phyloP scores from a whole-genome alignment of 2,113 vertebrate species.

The Chaetura pelagica region DNA sequence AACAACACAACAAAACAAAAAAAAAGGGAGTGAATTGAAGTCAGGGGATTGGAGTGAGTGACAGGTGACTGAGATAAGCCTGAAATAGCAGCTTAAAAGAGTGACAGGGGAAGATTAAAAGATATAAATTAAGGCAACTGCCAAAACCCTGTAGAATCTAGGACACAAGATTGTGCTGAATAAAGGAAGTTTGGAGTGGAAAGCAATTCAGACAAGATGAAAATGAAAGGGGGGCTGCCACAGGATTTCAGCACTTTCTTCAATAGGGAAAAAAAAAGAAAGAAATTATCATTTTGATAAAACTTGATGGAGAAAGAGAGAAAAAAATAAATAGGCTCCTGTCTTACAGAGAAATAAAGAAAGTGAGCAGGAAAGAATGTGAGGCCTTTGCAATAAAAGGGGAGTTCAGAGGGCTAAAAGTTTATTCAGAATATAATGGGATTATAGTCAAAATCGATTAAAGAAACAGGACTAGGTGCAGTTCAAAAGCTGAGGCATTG shows the following conservation, averaged over 20 bases:
- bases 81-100: conserved; percentile 49
- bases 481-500: neutral
- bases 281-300: neutral
- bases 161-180: conserved; percentile 2
- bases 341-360: neutral
- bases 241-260: neutral
- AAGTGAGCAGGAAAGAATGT: neutral
- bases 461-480: neutral
- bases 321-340: neutral
- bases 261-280: neutral
- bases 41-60: conserved; percentile 48
- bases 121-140: conserved; percentile 27
- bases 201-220: neutral
- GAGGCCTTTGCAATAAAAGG: neutral
- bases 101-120: conserved; percentile 66
- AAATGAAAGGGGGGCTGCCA: neutral
- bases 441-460: neutral
- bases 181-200: neutral
- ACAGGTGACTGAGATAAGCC: conserved; percentile 49
- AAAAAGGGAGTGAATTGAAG: conserved; percentile 25
- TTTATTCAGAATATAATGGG: neutral
- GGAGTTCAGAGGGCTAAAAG: neutral
- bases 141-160: conserved; percentile 2
- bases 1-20: neutral
- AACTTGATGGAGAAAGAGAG: neutral